Conservation (phyloP, 2,888 invertebrate genomes). For the Boloria selene region DNA sequence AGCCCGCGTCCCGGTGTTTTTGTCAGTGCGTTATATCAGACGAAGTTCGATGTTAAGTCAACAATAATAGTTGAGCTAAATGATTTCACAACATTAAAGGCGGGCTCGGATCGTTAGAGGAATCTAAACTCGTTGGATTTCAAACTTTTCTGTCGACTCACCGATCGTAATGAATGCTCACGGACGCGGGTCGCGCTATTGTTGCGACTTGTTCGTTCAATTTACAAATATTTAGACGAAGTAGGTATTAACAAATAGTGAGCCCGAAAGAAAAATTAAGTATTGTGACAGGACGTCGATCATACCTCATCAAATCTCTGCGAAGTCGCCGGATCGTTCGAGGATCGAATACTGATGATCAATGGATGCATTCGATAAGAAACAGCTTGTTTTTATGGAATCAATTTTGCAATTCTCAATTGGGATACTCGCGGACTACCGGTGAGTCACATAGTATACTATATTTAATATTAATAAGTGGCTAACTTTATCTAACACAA, state of each 20-base stretch:
- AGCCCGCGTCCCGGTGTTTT: slow-evolving; percentile 15
- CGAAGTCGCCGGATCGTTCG: neutral
- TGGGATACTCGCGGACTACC: neutral
- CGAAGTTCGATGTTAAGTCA: slow-evolving; percentile 4
- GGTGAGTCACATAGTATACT: neutral
- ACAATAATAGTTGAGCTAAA: slow-evolving; percentile 22
- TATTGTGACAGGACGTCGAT: neutral
- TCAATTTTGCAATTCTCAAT: slow-evolving; percentile 6
- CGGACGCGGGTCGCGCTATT: neutral
- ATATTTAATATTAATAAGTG: neutral
- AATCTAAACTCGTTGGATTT: slow-evolving; percentile 6
- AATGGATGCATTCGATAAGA: slow-evolving; percentile 8
- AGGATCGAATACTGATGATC: slow-evolving; percentile 4
- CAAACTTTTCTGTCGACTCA: slow-evolving; percentile 50
- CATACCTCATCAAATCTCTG: neutral
- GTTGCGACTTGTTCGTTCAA: slow-evolving; percentile 8
- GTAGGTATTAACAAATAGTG: slow-evolving; percentile 4
- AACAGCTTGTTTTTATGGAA: slow-evolving; percentile 1
- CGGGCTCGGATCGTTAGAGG: slow-evolving; percentile 16
- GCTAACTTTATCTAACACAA: no score
- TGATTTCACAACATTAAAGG: slow-evolving; percentile 9
- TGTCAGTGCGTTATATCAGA: slow-evolving; percentile 25
- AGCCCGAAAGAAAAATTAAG: neutral
- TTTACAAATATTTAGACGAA: neutral
- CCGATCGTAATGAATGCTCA: slow-evolving; percentile 48